A percentile compares a stretch with the other conserved stretches of the same genome.
Evolutionary conservation across 2,797 vertebrate genomes (phyloP).

Genomic region (Distichodus sexfasciatus): DNA sequence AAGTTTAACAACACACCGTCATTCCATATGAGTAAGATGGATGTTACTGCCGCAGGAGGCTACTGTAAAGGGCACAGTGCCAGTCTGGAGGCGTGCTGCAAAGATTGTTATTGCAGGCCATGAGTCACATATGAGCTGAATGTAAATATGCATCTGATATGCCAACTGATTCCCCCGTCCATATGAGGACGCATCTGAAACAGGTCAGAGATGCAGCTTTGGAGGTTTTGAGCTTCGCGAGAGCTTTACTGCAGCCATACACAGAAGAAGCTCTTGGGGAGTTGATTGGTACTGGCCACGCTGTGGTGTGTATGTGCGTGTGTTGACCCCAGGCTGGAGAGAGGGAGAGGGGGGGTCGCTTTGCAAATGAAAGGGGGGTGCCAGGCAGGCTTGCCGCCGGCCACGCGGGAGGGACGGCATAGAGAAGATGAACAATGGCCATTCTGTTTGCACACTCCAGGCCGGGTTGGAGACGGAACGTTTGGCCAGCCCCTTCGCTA

Average conservation of each 20-base stretch:
- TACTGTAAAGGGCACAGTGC: slow-evolving; percentile 9
- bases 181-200: slow-evolving; percentile 3
- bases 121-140: slow-evolving; percentile 32
- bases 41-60: slow-evolving; percentile 12
- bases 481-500: slow-evolving; percentile 53
- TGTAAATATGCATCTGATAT: slow-evolving; percentile 16
- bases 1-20: not conserved
- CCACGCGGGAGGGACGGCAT: slow-evolving; percentile 25
- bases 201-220: not conserved
- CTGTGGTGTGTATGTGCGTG: too few species aligned
- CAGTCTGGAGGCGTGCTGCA: slow-evolving; percentile 8
- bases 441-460: slow-evolving; percentile 42
- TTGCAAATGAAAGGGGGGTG: not conserved
- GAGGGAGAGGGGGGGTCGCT: not conserved
- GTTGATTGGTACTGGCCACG: too few species aligned
- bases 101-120: slow-evolving; percentile 2
- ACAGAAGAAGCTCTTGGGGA: not conserved
- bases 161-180: slow-evolving; percentile 5
- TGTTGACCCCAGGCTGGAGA: not conserved
- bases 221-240: not conserved
- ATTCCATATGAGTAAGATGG: slow-evolving; percentile 13
- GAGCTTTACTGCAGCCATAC: too few species aligned
- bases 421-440: slow-evolving; percentile 56
- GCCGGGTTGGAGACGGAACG: slow-evolving; percentile 54
- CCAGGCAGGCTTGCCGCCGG: slow-evolving; percentile 26